Conservation (phyloP, 2,888 invertebrate species). For the Iphiclides podalirius region DNA sequence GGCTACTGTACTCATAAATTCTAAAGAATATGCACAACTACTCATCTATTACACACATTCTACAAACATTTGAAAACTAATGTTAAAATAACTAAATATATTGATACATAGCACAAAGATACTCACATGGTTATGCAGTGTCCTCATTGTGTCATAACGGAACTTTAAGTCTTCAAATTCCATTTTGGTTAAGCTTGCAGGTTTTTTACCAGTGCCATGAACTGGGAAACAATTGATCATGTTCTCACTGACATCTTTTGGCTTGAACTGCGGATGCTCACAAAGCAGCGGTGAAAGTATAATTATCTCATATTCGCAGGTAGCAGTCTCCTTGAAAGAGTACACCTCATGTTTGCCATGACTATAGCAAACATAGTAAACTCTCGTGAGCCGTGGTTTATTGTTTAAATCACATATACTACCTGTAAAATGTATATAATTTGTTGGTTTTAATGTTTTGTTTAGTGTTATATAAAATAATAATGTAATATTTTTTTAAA, state of each 20-base stretch:
- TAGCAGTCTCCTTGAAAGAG: conserved; percentile 94
- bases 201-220: conserved; percentile 84
- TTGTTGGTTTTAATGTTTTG: too few relatives aligned
- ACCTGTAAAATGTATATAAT: conserved; percentile 53
- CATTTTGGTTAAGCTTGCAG: conserved; percentile 84
- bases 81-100: too few relatives aligned
- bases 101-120: too few relatives aligned
- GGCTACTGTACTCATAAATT: too few relatives aligned
- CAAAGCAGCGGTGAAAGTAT: conserved; percentile 94
- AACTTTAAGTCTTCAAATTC: conserved; percentile 87
- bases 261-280: conserved; percentile 92
- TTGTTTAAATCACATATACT: conserved; percentile 95
- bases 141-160: conserved; percentile 78
- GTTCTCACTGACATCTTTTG: conserved; percentile 88
- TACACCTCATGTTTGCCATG: conserved; percentile 95
- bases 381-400: conserved; percentile 88
- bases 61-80: too few relatives aligned
- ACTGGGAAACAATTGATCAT: conserved; percentile 87
- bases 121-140: conserved; percentile 54
- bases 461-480: too few relatives aligned
- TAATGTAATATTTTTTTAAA: too few relatives aligned
- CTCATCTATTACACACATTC: too few relatives aligned
- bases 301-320: conserved; percentile 96
- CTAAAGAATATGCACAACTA: too few relatives aligned
- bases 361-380: conserved; percentile 93